A percentile compares a stretch with the other conserved stretches of the same genome.
These are phyloP conservation scores for Ataeniobius toweri DNA, from an alignment of 2,797 vertebrate species.

Conservation along the genomic window DNA sequence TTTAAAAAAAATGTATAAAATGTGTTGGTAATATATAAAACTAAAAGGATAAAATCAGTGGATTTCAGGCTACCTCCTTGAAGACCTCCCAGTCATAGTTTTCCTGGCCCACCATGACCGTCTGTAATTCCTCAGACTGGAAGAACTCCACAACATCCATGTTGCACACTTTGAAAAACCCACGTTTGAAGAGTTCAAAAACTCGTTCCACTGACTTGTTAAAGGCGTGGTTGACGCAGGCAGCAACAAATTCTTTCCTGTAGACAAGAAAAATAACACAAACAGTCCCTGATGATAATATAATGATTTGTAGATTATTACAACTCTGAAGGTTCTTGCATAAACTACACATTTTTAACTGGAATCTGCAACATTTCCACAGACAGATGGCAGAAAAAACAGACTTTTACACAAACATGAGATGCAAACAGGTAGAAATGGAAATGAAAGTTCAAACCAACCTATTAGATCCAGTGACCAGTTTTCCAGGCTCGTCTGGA, in stretches of 20 bases:
- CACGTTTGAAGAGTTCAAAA: constrained; percentile 87
- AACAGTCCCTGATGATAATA: not conserved
- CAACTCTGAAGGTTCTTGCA: not conserved
- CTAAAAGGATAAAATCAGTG: not conserved
- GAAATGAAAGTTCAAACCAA: constrained; percentile 29
- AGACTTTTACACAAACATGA: not conserved
- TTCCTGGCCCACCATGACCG: constrained; percentile 91
- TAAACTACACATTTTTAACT: not conserved
- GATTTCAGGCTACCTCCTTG: constrained; percentile 82
- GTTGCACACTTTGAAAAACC: constrained; percentile 94
- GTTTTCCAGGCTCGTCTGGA: constrained; percentile 64
- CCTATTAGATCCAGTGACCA: constrained; percentile 75
- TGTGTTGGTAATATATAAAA: not conserved
- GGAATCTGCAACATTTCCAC: not conserved
- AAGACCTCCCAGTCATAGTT: constrained; percentile 92
- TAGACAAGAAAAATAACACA: not conserved
- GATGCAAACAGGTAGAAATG: not conserved
- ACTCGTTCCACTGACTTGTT: constrained; percentile 87
- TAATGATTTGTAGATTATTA: not conserved
- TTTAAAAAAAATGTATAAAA: not conserved
- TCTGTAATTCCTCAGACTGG: constrained; percentile 91
- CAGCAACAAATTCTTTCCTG: constrained; percentile 87
- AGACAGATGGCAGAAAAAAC: not conserved
- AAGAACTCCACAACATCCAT: constrained; percentile 88
- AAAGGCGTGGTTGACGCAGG: constrained; percentile 87